phyloP scores from a whole-genome alignment of 2,113 vertebrate genomes.

The Istiophorus platypterus region DNA sequence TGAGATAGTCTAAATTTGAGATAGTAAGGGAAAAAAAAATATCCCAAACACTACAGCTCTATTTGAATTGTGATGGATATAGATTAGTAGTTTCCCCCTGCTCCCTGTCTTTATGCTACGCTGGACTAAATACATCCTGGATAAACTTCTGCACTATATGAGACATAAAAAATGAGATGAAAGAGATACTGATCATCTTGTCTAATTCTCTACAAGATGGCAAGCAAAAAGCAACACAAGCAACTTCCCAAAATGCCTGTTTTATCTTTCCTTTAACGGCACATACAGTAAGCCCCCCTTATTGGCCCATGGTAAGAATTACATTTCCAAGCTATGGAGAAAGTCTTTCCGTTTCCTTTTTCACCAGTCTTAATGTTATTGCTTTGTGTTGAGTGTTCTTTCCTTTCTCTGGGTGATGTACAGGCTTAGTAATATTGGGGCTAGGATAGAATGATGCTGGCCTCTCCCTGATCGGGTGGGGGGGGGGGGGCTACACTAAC shows the following conservation, averaged over 20 bases:
- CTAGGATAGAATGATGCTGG: not conserved
- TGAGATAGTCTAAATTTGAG: too few relatives aligned
- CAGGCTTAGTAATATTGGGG: not conserved
- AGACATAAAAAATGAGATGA: not conserved
- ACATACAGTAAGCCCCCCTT: not conserved
- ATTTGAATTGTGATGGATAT: too few relatives aligned
- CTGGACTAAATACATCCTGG: not conserved
- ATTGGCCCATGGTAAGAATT: not conserved
- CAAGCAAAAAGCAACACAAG: not conserved
- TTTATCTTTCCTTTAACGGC: too few relatives aligned
- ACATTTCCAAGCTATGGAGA: not conserved
- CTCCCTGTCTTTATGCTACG: too few relatives aligned
- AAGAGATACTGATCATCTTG: not conserved
- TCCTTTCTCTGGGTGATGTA: not conserved
- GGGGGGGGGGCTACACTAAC: not conserved
- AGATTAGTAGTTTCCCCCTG: too few relatives aligned
- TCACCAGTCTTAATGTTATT: not conserved
- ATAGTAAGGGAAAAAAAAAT: too few relatives aligned
- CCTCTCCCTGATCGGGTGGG: not conserved
- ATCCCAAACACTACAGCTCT: too few relatives aligned
- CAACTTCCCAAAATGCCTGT: not conserved
- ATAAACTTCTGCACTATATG: not conserved
- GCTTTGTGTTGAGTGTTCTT: not conserved
- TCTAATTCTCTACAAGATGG: not conserved
- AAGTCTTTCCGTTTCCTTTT: not conserved